These are phyloP conservation scores for Scalopus aquaticus DNA, from an alignment of 2,113 vertebrate species.

Conservation along the genomic window DNA sequence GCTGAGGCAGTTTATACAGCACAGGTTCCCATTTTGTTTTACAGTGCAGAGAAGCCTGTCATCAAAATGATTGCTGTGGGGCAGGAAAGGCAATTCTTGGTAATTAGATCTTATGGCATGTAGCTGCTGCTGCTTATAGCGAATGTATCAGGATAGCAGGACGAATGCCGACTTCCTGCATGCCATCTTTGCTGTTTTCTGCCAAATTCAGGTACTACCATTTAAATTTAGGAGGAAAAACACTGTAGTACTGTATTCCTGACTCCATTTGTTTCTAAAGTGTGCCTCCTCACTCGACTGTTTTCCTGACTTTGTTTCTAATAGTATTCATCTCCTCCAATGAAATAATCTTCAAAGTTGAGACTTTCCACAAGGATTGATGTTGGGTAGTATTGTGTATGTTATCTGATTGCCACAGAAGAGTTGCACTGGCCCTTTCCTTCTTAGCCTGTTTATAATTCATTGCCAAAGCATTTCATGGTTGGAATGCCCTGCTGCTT, in stretches of 20 bases:
- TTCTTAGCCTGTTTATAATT: constrained; percentile 30
- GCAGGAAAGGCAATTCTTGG: constrained; percentile 88
- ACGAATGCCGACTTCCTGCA: constrained; percentile 66
- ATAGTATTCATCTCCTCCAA: not conserved
- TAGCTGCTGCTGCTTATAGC: constrained; percentile 78
- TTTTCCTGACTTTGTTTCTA: not conserved
- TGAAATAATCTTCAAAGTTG: constrained; percentile 55
- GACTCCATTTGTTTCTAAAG: constrained; percentile 63
- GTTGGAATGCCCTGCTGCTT: not conserved
- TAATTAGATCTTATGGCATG: constrained; percentile 89
- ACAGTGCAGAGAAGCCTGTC: constrained; percentile 87
- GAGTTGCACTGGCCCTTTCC: constrained; percentile 30
- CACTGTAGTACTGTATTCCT: constrained; percentile 20
- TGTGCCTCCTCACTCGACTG: not conserved
- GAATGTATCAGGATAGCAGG: constrained; percentile 79
- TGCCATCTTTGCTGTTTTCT: constrained; percentile 61
- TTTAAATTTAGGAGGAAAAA: constrained; percentile 51
- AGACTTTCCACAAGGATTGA: constrained; percentile 39
- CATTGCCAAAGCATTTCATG: constrained; percentile 29
- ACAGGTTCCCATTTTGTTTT: constrained; percentile 87
- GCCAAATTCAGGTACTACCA: constrained; percentile 50
- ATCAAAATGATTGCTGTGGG: constrained; percentile 89
- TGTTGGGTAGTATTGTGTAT: constrained; percentile 33
- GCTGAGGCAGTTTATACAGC: constrained; percentile 84
- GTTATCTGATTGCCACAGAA: constrained; percentile 47